Base-by-base conservation (phyloP, 53 echinoderm and acorn worm species). In the Hippasteria phrygiana region DNA sequence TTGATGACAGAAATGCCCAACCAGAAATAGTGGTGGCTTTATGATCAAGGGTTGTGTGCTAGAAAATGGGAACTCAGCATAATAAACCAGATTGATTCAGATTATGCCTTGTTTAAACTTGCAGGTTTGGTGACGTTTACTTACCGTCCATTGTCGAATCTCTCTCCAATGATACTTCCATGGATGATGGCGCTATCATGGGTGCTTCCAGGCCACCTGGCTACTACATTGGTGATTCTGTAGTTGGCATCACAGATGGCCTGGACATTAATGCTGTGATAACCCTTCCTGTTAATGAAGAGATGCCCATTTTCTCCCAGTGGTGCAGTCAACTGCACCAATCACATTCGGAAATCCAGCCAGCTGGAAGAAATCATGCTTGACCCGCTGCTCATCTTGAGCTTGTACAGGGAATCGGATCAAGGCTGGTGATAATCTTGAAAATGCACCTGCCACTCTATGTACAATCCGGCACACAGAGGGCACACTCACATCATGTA, bases 251-350 rank as follows among this genome's bases (percentile, higher is more conserved):
- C 70, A 40, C 75, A 88, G 17, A 88, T 62, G 4, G 55, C 43
- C 63, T 88, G 88, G 42, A 75, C 75, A 62, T 88, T 88, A 6
- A 88, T 56, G 63, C 73, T 73, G 28, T 88, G 88, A 35, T 38
- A 59, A 20, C 88, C 88, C 59, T 88, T 74, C 32, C 74, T 83
- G 45, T 83, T 83, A 22, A 83, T 40, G 37, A 32, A 83, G 54
- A 67, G 28, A 40, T 78, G 39, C 36, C 53, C 78, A 33, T 78
- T 54, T 16, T 73, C 73, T 41, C 43, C 73, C 6, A 73, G 43
- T 40, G 43, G 73, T 18, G 59, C 80, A 55, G 40, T 80, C 80
- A 16, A 80, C 38, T 18, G 80, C 80, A 33, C 80, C 80, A 56
- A 80, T 34, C 5, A 80, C 80, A 55, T 40, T 22, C 33, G 80